Percentiles rank a stretch among this genome's conserved stretches.
These are phyloP conservation scores for Phyllotreta striolata DNA, from an alignment of 2,888 invertebrate genomes.

Conservation along the genomic window DNA sequence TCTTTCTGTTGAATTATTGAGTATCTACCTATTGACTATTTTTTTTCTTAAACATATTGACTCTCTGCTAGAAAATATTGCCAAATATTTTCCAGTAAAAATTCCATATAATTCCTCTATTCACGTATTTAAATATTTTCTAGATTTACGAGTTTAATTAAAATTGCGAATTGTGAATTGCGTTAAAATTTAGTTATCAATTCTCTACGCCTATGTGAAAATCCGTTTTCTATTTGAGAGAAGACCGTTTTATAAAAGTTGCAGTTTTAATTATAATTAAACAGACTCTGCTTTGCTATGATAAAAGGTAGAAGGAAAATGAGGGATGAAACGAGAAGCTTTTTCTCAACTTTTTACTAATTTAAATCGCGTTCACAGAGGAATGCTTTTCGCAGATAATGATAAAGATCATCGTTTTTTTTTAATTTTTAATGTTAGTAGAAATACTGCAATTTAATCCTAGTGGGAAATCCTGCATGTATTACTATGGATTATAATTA, in stretches of 20 bases:
- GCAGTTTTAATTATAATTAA: slow-evolving; percentile 45
- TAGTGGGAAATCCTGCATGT: too few relatives aligned
- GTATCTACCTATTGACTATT: too few relatives aligned
- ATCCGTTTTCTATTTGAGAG: slow-evolving; percentile 32
- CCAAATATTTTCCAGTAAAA: too few relatives aligned
- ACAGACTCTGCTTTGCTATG: slow-evolving; percentile 37
- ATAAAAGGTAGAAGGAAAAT: slow-evolving; percentile 25
- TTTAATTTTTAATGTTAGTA: neutral
- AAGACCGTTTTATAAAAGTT: slow-evolving; percentile 42
- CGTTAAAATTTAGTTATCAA: too few relatives aligned
- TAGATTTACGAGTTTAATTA: too few relatives aligned
- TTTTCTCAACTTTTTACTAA: slow-evolving; percentile 21
- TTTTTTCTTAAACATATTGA: too few relatives aligned
- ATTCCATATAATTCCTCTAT: too few relatives aligned
- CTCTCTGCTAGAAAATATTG: too few relatives aligned
- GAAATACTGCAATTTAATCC: neutral
- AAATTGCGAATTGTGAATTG: too few relatives aligned
- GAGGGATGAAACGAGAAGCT: slow-evolving; percentile 18
- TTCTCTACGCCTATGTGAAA: slow-evolving; percentile 10
- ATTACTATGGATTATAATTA: too few relatives aligned
- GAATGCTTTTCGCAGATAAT: slow-evolving; percentile 13
- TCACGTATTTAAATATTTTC: too few relatives aligned
- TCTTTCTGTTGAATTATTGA: too few relatives aligned
- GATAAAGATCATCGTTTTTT: neutral
- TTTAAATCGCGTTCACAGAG: slow-evolving; percentile 2